Evolutionary conservation across 2,888 invertebrate genomes (phyloP), one percentile per base, ranked within the genome.

Genomic region (Melieria picta): DNA sequence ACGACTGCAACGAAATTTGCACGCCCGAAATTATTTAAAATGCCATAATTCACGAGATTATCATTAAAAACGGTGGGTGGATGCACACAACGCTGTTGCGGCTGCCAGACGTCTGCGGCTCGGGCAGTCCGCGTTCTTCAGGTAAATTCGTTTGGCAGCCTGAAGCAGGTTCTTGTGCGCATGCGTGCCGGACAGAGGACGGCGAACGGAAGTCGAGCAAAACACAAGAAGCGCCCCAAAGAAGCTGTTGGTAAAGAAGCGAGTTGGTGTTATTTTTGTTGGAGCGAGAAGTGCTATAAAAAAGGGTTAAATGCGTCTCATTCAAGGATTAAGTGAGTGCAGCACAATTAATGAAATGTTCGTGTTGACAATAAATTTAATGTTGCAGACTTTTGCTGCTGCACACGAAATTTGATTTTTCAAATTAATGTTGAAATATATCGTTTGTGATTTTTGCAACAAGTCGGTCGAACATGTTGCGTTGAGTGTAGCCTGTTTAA

Each of bases 21-120:
- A 78, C 79, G 80, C 80, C 80, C 85, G 81, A 85, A 85, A 84
- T 84, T 85, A 85, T 86, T 85, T 85, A 84, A 84, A 85, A 86
- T 83, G 83, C 81, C 84, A 85, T 85, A 85, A 84, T 83, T 85
- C 82, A 86, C 75, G 77, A 86, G 85, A 85, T 85, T 85, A 85
- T 85, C 85, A 85, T 85, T 85, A 86, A 85, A 85, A 84, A 78
- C 80, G 78, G 84, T 85, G 83, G 85, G 86, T 79, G 84, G 82
- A 80, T 79, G 77, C 75, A 74, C 43, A 52, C 13, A 43, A 10
- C 11, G 60, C 7, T 50, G 30, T 3, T 30, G 30, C 30, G 30
- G 30, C 30, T 30, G 30, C 30, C 30, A 30, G 30, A 30, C 30
- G 30, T 30, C 30, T 30, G 30, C 30, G 30, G 30, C 2, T 2